phyloP scores from a whole-genome alignment of 2,113 vertebrate species.

The Zosterops japonicus region DNA sequence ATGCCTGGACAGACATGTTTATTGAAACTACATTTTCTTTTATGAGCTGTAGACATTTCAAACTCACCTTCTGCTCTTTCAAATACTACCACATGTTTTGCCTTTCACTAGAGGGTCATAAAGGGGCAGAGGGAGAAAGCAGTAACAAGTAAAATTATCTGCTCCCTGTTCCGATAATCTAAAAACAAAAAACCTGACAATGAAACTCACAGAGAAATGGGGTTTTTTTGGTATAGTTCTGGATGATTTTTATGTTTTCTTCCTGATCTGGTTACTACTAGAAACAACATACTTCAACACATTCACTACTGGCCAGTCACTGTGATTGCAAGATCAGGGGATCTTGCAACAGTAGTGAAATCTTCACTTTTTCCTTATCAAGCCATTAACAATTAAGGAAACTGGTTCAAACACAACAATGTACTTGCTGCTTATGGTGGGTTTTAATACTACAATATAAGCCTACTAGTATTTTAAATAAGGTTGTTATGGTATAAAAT shows the following conservation, averaged over 20 bases:
- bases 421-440: not conserved
- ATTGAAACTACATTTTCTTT: not conserved
- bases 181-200: not conserved
- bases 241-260: not conserved
- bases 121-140: not conserved
- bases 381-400: not conserved
- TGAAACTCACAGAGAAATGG: not conserved
- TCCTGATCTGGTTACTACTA: not conserved
- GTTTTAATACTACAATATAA: not conserved
- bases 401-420: not conserved
- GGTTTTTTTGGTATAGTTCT: not conserved
- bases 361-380: not conserved
- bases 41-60: not conserved
- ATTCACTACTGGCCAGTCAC: not conserved
- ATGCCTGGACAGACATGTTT: not conserved
- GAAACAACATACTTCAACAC: not conserved
- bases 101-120: not conserved
- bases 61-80: not conserved
- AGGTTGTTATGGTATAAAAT: not conserved
- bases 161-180: not conserved
- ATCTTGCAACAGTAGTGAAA: not conserved
- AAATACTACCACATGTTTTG: not conserved
- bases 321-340: not conserved
- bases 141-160: not conserved
- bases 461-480: not conserved